These are phyloP conservation scores for Nyctibius bracteatus DNA, from an alignment of 2,113 vertebrate species.

Conservation along the genomic window DNA sequence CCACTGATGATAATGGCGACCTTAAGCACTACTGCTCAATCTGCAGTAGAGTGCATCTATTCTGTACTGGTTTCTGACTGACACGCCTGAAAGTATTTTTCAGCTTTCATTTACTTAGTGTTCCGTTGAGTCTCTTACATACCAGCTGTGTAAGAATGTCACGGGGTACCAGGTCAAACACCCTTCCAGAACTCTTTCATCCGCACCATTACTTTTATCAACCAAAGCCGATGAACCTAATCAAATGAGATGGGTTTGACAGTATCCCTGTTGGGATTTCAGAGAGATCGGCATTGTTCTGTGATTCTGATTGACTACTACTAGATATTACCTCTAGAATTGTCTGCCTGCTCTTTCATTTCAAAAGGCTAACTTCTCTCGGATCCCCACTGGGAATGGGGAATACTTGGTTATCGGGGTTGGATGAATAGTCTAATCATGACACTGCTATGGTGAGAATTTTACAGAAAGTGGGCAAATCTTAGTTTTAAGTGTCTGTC, in stretches of 20 bases:
- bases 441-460: not conserved
- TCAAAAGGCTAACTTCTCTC: not conserved
- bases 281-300: accelerated
- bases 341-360: not conserved
- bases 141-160: not conserved
- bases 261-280: not conserved
- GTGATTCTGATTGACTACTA: not conserved
- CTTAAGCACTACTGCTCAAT: not conserved
- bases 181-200: not conserved
- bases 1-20: not conserved
- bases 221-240: not conserved
- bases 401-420: not conserved
- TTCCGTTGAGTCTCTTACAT: not conserved
- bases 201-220: not conserved
- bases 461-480: not conserved
- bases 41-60: accelerated
- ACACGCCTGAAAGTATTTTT: not conserved
- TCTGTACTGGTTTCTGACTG: not conserved
- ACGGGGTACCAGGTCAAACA: not conserved
- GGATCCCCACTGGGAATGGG: not conserved
- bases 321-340: not conserved
- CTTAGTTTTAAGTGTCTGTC: not conserved
- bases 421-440: not conserved
- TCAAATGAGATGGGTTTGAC: not conserved
- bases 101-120: not conserved